Conservation (phyloP, 2,113 vertebrate species). For the Ceyx cyanopectus region DNA sequence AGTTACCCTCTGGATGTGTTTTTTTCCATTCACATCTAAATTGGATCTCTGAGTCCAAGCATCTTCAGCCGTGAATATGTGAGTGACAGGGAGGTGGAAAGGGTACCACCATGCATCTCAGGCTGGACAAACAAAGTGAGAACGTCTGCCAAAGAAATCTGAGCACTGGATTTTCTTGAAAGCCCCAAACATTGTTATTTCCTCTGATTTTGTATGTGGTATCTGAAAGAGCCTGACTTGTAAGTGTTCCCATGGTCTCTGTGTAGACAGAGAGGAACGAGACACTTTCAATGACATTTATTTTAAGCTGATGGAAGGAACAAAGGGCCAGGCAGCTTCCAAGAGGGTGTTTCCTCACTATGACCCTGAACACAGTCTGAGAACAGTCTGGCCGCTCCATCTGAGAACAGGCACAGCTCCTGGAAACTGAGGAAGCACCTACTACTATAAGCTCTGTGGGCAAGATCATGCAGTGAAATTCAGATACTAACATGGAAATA, state of each 20-base stretch:
- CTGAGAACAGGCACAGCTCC: neutral
- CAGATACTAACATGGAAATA: neutral
- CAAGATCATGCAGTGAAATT: neutral
- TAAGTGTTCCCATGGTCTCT: constrained; percentile 4
- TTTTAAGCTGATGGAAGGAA: constrained; percentile 27
- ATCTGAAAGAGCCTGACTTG: constrained; percentile 34
- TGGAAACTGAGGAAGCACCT: neutral
- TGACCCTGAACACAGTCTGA: neutral
- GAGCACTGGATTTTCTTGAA: constrained; percentile 28
- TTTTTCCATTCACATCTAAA: neutral
- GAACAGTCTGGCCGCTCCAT: constrained; percentile 5
- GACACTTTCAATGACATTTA: constrained; percentile 13
- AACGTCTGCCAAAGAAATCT: constrained; percentile 51
- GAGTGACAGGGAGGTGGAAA: neutral
- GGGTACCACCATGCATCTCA: constrained; percentile 7
- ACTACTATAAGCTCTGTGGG: neutral
- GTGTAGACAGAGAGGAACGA: constrained; percentile 5
- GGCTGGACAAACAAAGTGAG: constrained; percentile 27
- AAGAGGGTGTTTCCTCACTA: constrained; percentile 10
- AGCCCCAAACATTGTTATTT: constrained; percentile 40
- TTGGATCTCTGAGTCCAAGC: neutral
- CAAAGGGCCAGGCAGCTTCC: constrained; percentile 22
- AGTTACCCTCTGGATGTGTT: neutral
- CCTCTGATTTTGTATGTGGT: neutral
- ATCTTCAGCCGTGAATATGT: neutral